Evolutionary conservation across 2,888 invertebrate species (phyloP).

Genomic region (Zhuqinia jingwanae): DNA sequence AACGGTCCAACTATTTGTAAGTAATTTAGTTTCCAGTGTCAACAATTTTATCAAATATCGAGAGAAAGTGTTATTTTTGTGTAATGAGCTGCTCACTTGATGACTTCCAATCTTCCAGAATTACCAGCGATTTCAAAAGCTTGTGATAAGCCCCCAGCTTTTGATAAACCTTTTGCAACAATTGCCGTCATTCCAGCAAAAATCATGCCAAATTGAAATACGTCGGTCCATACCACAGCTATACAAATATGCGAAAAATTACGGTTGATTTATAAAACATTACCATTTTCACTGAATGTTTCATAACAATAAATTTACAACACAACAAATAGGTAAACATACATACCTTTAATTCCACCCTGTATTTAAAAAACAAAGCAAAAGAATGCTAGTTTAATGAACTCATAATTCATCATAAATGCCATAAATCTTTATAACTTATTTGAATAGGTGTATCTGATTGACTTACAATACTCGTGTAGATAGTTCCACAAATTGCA

Average conservation of each 20-base stretch:
- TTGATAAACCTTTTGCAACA: constrained; percentile 73
- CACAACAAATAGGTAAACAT: no score
- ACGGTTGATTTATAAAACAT: no score
- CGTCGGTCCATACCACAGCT: constrained; percentile 91
- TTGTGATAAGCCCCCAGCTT: constrained; percentile 73
- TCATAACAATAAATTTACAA: no score
- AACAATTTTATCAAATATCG: background rate
- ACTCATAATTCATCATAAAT: background rate
- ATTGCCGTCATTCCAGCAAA: constrained; percentile 82
- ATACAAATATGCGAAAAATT: no score
- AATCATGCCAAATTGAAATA: constrained; percentile 88
- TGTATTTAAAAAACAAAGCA: no score
- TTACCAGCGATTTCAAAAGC: constrained; percentile 73
- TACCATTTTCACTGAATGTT: no score
- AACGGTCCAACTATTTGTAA: constrained; percentile 74
- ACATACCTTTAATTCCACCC: constrained; percentile 90
- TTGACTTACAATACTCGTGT: constrained; percentile 78
- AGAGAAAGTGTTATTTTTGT: no score
- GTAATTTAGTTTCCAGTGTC: no score
- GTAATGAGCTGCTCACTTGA: no score
- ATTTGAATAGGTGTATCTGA: background rate
- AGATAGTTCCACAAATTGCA: constrained; percentile 78
- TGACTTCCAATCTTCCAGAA: constrained; percentile 67
- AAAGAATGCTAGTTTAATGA: constrained; percentile 17
- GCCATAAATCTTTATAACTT: background rate